phyloP scores from a whole-genome alignment of 2,113 vertebrate genomes.

The Odobenus rosmarus region DNA sequence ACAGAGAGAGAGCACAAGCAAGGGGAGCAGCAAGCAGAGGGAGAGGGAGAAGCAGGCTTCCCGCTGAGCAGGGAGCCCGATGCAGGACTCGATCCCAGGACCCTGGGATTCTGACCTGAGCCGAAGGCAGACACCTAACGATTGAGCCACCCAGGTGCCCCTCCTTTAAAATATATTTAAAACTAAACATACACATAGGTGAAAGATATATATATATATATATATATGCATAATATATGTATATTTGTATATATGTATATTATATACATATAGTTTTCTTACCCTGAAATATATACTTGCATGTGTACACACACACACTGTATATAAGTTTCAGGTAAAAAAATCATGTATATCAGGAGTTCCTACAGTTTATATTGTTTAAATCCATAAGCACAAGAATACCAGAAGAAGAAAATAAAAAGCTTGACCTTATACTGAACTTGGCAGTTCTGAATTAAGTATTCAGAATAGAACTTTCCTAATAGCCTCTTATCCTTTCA shows the following conservation, averaged over 20 bases:
- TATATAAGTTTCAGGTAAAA: background rate
- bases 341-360: background rate
- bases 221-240: background rate
- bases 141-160: too few species aligned
- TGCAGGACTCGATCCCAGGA: too few species aligned
- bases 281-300: background rate
- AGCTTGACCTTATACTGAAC: slow-evolving; percentile 37
- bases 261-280: background rate
- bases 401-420: background rate
- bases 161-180: slow-evolving; percentile 54
- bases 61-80: too few species aligned
- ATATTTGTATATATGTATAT: too few species aligned
- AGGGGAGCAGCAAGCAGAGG: too few species aligned
- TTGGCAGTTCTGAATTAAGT: slow-evolving; percentile 49
- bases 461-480: slow-evolving; percentile 51
- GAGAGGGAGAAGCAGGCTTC: too few species aligned
- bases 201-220: background rate
- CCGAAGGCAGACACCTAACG: too few species aligned
- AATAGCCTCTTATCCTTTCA: slow-evolving; percentile 44
- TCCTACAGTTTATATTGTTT: slow-evolving; percentile 41
- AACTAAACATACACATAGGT: background rate
- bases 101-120: too few species aligned
- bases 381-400: background rate
- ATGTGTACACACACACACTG: background rate
- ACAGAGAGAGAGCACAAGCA: too few species aligned